Evolutionary conservation across 2,113 vertebrate species (phyloP).

Genomic region (Pseudopipra pipra): DNA sequence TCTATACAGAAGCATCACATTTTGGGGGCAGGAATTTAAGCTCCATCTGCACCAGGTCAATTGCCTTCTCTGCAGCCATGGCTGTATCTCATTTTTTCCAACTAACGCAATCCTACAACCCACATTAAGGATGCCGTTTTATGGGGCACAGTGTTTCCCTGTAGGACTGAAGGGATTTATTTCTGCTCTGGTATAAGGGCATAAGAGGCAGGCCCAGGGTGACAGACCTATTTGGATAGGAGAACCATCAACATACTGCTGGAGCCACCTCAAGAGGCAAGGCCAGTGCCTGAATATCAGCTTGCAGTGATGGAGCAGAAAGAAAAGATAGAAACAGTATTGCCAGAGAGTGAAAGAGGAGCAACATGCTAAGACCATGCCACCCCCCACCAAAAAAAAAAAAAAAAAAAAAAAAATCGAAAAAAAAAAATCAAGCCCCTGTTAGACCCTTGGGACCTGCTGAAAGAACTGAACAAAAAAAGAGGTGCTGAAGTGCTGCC

Average conservation of each 20-base stretch:
- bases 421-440: not conserved
- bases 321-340: not conserved
- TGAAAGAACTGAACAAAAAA: not conserved
- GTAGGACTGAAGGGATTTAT: not conserved
- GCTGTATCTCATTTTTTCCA: not conserved
- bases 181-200: not conserved
- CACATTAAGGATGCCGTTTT: not conserved
- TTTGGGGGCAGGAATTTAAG: conserved; percentile 10
- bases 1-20: not conserved
- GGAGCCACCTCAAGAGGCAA: not conserved
- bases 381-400: too few relatives aligned
- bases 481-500: not conserved
- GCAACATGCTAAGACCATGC: not conserved
- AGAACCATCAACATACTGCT: not conserved
- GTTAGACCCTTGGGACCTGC: not conserved
- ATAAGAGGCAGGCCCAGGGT: not conserved
- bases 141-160: not conserved
- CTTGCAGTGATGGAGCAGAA: not conserved
- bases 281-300: not conserved
- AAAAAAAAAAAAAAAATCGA: not conserved
- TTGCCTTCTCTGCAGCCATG: not conserved
- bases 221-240: not conserved
- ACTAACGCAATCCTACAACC: not conserved
- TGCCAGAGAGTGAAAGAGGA: not conserved
- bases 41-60: not conserved